phyloP scores from a whole-genome alignment of 2,113 vertebrate genomes.

The Pluvialis apricaria region DNA sequence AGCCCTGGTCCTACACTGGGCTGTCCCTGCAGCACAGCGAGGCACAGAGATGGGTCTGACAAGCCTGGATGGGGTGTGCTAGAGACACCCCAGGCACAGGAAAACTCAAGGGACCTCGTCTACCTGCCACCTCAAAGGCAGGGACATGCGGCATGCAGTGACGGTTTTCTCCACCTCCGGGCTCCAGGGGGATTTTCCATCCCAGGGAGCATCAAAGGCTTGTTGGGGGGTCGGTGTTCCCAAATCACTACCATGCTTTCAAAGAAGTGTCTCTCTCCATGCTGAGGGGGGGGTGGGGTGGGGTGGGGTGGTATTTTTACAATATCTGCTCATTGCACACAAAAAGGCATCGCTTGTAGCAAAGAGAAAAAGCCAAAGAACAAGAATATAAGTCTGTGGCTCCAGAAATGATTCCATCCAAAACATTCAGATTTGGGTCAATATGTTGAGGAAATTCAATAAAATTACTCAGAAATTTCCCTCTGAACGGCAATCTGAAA shows the following conservation, averaged over 20 bases:
- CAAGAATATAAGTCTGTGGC: neutral
- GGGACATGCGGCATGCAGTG: fast-evolving
- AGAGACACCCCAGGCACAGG: neutral
- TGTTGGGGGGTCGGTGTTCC: neutral
- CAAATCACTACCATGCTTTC: neutral
- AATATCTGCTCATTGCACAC: neutral
- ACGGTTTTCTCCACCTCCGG: neutral
- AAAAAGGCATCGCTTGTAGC: neutral
- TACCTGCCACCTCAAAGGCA: neutral
- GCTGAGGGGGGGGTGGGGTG: neutral
- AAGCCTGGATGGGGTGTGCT: too few relatives aligned
- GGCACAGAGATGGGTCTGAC: too few relatives aligned
- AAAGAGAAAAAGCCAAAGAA: neutral
- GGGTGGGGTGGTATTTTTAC: neutral
- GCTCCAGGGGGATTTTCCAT: neutral
- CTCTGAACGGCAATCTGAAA: neutral
- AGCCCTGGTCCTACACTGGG: neutral
- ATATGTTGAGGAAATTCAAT: neutral
- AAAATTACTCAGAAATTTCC: neutral
- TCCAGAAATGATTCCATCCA: neutral
- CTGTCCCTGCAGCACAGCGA: too few relatives aligned
- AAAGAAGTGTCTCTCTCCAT: neutral
- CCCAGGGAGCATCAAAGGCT: neutral
- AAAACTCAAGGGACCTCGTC: neutral
- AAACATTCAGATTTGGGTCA: neutral